phyloP scores from a whole-genome alignment of 2,113 vertebrate genomes.

The mouse (Mus musculus) region DNA sequence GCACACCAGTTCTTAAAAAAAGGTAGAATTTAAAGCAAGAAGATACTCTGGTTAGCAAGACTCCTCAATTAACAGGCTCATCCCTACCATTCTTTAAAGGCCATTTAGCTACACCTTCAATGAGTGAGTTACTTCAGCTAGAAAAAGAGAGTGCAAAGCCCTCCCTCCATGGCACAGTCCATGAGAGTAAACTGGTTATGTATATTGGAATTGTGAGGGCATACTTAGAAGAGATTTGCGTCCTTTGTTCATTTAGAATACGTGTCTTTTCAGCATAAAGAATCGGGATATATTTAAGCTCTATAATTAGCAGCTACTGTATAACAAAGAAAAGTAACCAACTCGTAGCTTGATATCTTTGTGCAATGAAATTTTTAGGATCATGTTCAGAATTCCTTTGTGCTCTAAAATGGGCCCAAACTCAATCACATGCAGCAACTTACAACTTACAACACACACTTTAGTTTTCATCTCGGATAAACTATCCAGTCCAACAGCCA shows the following conservation, averaged over 20 bases:
- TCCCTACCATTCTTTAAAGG: not conserved
- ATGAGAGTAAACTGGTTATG: not conserved
- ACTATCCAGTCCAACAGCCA: slow-evolving; percentile 6
- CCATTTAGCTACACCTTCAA: not conserved
- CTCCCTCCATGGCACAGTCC: not conserved
- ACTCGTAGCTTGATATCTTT: not conserved
- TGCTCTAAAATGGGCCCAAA: not conserved
- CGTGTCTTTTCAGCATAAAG: not conserved
- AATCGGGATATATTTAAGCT: not conserved
- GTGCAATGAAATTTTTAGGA: not conserved
- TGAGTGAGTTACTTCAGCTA: not conserved
- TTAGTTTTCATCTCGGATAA: not conserved
- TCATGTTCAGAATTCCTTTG: not conserved
- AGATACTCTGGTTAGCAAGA: not conserved
- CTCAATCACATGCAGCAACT: not conserved
- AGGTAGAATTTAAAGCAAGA: not conserved
- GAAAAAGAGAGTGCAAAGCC: slow-evolving; percentile 59
- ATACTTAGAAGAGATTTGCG: not conserved
- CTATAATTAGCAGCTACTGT: not conserved
- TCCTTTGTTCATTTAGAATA: not conserved
- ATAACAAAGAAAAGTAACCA: not conserved
- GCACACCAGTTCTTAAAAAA: not conserved
- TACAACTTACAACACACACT: not conserved
- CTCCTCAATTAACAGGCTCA: slow-evolving; percentile 7
- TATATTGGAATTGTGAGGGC: not conserved